Evolutionary conservation across 2,888 invertebrate genomes (phyloP), one percentile per base, ranked within the genome.

Genomic region (Alloplasta piceator): DNA sequence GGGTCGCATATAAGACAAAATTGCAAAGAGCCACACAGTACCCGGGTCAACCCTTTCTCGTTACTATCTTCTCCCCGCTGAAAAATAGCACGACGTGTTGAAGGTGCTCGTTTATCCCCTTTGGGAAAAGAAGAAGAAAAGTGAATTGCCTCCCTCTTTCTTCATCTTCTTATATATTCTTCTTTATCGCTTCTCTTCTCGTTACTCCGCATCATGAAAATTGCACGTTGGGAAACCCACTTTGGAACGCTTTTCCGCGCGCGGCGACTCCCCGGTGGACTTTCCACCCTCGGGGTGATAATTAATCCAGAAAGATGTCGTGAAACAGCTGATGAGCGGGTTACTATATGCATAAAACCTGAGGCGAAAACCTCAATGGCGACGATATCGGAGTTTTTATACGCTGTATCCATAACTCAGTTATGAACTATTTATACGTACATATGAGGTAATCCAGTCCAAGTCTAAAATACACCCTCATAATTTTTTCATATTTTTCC

Each of bases 301-400:
- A 80, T 72, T 72, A 76, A 76, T 80, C 52, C 66, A 48, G 58
- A 14, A 63, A 67, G 46, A 48, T 46, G 56, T 48, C 39, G 56
- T 46, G 14, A 64, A 72, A 76, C 64, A 67, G 72, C 38, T 61
- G 52, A 26, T 38, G 67, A 70, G 71, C 16, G 39, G 16, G 52
- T 60, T 70, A 60, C n/a, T 26, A 26, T 26, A 26, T 26, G 26
- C 3, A 26, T 26, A 26, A 26, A 26, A 26, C 26, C 26, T 26
- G 26, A 1, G 26, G 26, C 26, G 26, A 26, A 26, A 26, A 26
- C 26, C 26, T 14, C 39, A 61, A 74, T 79, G 68, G 48, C n/a
- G 14, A 48, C 16, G 46, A 68, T 74, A 64, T 39, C 14, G 64
- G 70, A 70, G 56, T 74, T 56, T 58, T 41, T 26, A 58, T 43